A percentile compares a stretch with the other conserved stretches of the same genome.
These are phyloP conservation scores for Caenorhabditis brenneri DNA, from an alignment of 1,140 invertebrate species.

Conservation along the genomic window DNA sequence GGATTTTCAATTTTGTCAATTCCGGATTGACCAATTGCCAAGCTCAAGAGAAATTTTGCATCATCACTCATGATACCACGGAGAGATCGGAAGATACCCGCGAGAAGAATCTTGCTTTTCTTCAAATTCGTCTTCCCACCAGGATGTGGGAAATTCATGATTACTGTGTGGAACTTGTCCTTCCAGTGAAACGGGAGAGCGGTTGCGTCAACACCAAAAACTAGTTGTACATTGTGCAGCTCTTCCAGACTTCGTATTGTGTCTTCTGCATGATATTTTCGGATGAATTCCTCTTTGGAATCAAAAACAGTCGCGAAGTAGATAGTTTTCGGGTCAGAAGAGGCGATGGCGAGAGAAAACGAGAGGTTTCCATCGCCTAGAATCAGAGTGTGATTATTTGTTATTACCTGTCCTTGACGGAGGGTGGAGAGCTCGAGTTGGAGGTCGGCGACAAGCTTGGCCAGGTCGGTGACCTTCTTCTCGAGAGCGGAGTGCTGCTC, in stretches of 20 bases:
- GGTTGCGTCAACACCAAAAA: constrained; percentile 63
- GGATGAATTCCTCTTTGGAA: constrained; percentile 55
- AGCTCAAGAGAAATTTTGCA: constrained; percentile 58
- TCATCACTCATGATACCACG: constrained; percentile 27
- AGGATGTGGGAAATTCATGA: constrained; percentile 68
- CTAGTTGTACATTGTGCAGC: constrained; percentile 49
- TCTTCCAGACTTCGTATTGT: constrained; percentile 40
- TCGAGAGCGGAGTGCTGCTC: not conserved
- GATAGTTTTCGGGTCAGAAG: constrained; percentile 12
- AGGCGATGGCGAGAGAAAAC: constrained; percentile 57
- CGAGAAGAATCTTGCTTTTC: constrained; percentile 52
- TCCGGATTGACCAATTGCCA: constrained; percentile 59
- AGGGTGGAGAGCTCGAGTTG: not conserved
- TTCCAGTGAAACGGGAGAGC: constrained; percentile 43
- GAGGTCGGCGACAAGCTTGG: not conserved
- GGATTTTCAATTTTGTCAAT: not conserved
- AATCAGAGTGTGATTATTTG: constrained; percentile 52
- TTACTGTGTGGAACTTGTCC: constrained; percentile 38
- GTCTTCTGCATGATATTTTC: constrained; percentile 52
- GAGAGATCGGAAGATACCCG: constrained; percentile 56
- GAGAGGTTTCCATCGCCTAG: constrained; percentile 65
- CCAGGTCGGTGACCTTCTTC: not conserved
- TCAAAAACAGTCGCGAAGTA: constrained; percentile 62
- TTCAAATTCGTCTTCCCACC: constrained; percentile 65
- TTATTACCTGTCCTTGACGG: constrained; percentile 20